Conservation (phyloP, 2,113 vertebrate species). For the Engystomops pustulosus region DNA sequence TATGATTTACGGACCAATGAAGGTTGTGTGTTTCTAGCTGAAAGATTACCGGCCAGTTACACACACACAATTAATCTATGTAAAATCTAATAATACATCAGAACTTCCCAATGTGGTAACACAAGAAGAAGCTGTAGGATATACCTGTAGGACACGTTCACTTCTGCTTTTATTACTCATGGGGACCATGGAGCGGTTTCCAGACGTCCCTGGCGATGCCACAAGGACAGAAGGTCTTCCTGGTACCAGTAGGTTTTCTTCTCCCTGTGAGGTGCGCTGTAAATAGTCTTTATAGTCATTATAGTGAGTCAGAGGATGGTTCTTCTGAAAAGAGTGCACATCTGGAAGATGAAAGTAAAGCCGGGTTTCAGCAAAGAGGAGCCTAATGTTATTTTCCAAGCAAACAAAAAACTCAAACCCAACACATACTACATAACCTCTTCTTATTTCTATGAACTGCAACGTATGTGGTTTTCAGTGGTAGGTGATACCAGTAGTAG, state of each 20-base stretch:
- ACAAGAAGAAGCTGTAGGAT: neutral
- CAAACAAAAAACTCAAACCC: too few species aligned
- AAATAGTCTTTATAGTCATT: conserved; percentile 72
- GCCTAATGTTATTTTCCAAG: too few species aligned
- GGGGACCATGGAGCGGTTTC: conserved; percentile 67
- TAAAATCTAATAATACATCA: neutral
- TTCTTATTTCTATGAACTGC: too few species aligned
- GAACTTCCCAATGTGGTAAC: neutral
- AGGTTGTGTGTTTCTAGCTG: too few species aligned
- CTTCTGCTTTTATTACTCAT: conserved; percentile 70
- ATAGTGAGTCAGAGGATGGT: conserved; percentile 73
- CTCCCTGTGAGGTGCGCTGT: conserved; percentile 68
- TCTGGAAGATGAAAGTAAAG: conserved; percentile 63
- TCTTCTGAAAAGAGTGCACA: conserved; percentile 67
- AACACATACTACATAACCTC: too few species aligned
- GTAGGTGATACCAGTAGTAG: too few species aligned
- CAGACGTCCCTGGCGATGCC: conserved; percentile 75
- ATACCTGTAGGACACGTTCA: conserved; percentile 81
- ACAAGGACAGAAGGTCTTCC: conserved; percentile 72
- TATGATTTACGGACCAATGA: too few species aligned
- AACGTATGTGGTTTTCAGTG: too few species aligned
- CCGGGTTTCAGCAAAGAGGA: neutral
- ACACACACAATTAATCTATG: too few species aligned
- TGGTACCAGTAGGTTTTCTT: conserved; percentile 69
- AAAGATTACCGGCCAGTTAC: too few species aligned